Evolutionary conservation across 2,113 vertebrate species (phyloP).

Genomic region (Desmodus rotundus): DNA sequence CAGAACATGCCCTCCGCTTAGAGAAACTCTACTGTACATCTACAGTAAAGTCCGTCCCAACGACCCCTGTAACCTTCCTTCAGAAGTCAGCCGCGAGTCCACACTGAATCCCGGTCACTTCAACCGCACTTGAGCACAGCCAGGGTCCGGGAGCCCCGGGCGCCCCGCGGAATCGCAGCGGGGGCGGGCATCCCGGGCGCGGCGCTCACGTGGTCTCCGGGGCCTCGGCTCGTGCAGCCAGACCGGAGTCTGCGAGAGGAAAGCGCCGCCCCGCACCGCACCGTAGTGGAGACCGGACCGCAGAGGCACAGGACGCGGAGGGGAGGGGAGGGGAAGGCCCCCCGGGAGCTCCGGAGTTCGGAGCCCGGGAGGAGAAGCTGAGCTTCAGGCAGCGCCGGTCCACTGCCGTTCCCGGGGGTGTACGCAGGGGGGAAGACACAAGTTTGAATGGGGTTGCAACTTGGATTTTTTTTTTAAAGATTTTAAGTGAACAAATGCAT

Average conservation of each 20-base stretch:
- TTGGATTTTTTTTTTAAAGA: background rate
- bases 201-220: conserved; percentile 9
- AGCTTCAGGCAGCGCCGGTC: background rate
- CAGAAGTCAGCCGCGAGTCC: background rate
- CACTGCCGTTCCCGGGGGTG: background rate
- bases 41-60: accelerated
- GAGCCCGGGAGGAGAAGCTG: background rate
- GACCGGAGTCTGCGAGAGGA: background rate
- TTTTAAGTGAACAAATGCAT: background rate
- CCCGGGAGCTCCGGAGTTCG: accelerated
- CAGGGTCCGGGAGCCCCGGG: background rate
- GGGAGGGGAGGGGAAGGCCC: background rate
- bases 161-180: background rate
- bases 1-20: background rate
- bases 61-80: background rate
- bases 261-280: background rate
- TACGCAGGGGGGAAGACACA: background rate
- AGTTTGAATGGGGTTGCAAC: background rate
- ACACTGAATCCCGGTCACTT: background rate
- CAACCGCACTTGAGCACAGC: background rate
- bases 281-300: background rate
- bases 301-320: accelerated
- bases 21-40: background rate
- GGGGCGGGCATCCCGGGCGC: background rate
- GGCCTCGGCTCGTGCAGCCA: background rate